Conservation (phyloP, 2,797 vertebrate species). For the Typhlichthys eigenmanni region DNA sequence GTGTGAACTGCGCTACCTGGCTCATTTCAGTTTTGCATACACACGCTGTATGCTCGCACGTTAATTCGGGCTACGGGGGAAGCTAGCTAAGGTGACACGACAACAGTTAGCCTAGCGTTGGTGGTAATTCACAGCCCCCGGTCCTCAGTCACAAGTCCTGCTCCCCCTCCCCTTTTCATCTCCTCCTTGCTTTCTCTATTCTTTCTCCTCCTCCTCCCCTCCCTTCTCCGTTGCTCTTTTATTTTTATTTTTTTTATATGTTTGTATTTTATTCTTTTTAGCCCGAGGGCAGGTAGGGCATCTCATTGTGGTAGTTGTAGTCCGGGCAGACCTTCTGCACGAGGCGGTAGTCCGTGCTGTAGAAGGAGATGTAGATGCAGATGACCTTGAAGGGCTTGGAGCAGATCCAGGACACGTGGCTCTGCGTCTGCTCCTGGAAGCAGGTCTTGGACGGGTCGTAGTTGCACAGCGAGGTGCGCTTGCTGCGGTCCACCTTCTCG, state of each 20-base stretch:
- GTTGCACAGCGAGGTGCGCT: constrained; percentile 92
- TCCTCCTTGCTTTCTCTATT: constrained; percentile 30
- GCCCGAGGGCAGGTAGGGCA: constrained; percentile 93
- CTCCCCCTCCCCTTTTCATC: neutral
- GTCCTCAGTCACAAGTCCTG: constrained; percentile 38
- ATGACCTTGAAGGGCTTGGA: constrained; percentile 96
- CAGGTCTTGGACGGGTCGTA: constrained; percentile 95
- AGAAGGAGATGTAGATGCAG: constrained; percentile 98
- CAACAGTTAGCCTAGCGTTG: constrained; percentile 17
- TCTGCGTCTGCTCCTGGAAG: constrained; percentile 94
- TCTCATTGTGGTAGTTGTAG: constrained; percentile 92
- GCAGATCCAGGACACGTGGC: constrained; percentile 95
- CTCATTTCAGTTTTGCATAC: constrained; percentile 72
- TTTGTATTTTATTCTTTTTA: constrained; percentile 56
- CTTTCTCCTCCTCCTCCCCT: constrained; percentile 9
- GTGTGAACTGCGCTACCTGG: constrained; percentile 33
- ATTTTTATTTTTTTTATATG: neutral
- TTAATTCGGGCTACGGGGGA: too few relatives aligned
- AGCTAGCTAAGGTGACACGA: constrained; percentile 22
- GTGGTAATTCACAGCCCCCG: constrained; percentile 29
- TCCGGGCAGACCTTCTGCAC: constrained; percentile 97
- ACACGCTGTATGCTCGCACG: constrained; percentile 27
- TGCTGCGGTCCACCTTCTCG: constrained; percentile 93
- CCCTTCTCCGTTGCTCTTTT: constrained; percentile 13
- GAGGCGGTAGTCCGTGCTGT: constrained; percentile 95